Evolutionary conservation across 2,888 invertebrate genomes (phyloP).

Genomic region (Dryomyza anilis): DNA sequence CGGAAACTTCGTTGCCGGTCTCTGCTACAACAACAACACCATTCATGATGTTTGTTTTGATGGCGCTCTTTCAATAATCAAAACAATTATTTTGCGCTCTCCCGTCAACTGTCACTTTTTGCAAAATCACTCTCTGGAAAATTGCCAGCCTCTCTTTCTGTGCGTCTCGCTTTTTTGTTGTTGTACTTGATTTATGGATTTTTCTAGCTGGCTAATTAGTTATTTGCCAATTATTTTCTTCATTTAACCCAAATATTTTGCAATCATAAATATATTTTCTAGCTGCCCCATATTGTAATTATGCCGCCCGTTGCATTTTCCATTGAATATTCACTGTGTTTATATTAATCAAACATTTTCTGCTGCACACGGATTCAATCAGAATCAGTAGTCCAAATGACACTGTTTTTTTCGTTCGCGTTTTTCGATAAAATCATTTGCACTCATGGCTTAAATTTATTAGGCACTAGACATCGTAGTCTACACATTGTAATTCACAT

Average conservation of each 20-base stretch:
- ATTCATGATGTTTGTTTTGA: constrained; percentile 24
- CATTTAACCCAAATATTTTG: not conserved
- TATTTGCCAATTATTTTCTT: constrained; percentile 11
- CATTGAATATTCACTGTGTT: not conserved
- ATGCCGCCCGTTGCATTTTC: not conserved
- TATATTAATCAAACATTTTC: not conserved
- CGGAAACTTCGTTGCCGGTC: constrained; percentile 30
- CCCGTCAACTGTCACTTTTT: not conserved
- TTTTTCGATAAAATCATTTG: not conserved
- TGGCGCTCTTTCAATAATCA: constrained; percentile 2
- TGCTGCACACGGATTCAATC: not conserved
- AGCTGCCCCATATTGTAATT: not conserved
- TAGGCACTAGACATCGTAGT: not conserved
- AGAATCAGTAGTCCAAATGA: too few relatives aligned
- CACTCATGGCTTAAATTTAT: not conserved
- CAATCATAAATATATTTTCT: not conserved
- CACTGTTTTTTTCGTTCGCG: constrained; percentile 5
- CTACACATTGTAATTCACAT: not conserved
- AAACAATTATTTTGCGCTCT: not conserved
- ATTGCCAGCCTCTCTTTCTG: not conserved
- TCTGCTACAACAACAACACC: too few relatives aligned
- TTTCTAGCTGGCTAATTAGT: constrained; percentile 34
- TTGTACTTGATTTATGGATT: constrained; percentile 39
- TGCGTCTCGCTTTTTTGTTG: constrained; percentile 13
- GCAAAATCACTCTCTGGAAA: not conserved